Conservation (phyloP, 2,888 invertebrate genomes). For the Protophormia terraenovae region DNA sequence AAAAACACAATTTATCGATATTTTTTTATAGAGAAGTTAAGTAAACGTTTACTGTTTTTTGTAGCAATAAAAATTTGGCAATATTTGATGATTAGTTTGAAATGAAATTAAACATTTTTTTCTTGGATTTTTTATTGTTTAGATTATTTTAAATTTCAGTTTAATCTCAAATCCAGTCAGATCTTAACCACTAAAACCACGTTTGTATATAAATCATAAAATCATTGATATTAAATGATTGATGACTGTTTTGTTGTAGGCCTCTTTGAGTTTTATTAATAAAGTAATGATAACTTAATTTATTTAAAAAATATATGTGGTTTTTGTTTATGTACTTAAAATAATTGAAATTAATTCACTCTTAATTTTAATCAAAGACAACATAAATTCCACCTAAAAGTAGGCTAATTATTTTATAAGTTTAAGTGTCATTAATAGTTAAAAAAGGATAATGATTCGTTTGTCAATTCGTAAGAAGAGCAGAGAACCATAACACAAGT, state of each 20-base stretch:
- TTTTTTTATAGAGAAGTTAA: too few species aligned
- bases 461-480: background rate
- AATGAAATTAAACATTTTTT: too few species aligned
- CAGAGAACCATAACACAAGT: background rate
- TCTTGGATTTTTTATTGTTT: too few species aligned
- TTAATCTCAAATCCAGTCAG: background rate
- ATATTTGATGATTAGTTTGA: too few species aligned
- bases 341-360: background rate
- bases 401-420: background rate
- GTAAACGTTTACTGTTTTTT: too few species aligned
- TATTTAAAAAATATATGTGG: background rate
- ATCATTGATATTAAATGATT: background rate
- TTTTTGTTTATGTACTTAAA: background rate
- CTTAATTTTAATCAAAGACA: background rate
- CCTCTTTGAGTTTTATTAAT: background rate
- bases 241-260: background rate
- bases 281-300: background rate
- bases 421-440: background rate
- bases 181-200: slow-evolving; percentile 24
- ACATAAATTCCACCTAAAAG: background rate
- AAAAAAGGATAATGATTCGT: background rate
- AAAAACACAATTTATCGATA: too few species aligned
- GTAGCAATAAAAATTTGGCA: too few species aligned
- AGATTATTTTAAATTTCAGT: background rate
- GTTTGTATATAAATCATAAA: background rate